Evolutionary conservation across 2,888 invertebrate species (phyloP).

Genomic region (Melinopterus prodromus): DNA sequence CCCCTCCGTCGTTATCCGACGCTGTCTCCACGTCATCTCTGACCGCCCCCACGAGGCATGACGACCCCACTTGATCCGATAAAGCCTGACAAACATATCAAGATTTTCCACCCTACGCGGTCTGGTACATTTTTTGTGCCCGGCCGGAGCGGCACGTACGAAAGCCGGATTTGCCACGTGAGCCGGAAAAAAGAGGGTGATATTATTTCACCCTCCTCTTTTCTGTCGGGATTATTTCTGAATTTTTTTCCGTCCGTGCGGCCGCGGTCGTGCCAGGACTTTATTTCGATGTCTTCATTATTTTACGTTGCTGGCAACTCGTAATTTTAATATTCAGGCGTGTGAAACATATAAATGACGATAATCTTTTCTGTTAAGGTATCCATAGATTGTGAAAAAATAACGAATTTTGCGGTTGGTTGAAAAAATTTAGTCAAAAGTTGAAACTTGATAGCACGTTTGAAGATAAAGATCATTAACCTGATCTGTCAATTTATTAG

Average conservation of each 20-base stretch:
- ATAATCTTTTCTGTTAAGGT: background rate
- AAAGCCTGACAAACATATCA: constrained; percentile 59
- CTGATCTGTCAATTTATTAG: no score
- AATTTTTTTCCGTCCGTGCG: background rate
- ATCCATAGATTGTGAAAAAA: no score
- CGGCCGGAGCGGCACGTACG: constrained; percentile 8
- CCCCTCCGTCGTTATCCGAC: background rate
- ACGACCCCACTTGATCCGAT: constrained; percentile 56
- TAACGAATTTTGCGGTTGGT: no score
- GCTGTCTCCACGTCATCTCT: constrained; percentile 24
- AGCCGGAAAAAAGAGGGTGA: constrained; percentile 17
- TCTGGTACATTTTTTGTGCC: constrained; percentile 16
- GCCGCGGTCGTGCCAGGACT: background rate
- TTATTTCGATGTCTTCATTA: constrained; percentile 10
- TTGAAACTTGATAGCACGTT: no score
- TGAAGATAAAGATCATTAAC: no score
- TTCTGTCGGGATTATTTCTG: constrained; percentile 18
- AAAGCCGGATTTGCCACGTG: constrained; percentile 15
- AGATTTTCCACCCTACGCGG: constrained; percentile 48
- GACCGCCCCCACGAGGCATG: constrained; percentile 33
- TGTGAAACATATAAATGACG: background rate
- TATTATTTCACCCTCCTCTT: constrained; percentile 17
- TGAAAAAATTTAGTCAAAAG: no score
- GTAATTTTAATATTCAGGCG: no score
- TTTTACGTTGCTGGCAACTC: background rate